These are phyloP conservation scores for Conus betulinus DNA, from an alignment of 1,140 invertebrate species.

Conservation along the genomic window DNA sequence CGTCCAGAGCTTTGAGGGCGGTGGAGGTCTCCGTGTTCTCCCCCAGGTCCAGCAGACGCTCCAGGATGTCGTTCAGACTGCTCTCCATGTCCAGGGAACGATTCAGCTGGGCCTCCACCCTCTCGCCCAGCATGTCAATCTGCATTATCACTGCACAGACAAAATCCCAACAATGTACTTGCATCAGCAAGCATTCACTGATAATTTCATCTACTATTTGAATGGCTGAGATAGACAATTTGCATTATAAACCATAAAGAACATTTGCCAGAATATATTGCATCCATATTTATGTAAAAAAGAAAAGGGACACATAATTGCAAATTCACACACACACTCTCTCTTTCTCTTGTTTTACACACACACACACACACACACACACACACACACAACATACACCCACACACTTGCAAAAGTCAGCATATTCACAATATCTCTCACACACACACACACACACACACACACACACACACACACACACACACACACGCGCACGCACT, in stretches of 20 bases:
- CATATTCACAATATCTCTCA: not conserved
- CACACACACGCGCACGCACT: not conserved
- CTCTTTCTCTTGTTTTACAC: too few species aligned
- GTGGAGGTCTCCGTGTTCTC: slow-evolving; percentile 46
- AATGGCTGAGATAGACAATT: too few species aligned
- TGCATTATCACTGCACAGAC: not conserved
- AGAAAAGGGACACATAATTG: too few species aligned
- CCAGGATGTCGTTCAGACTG: slow-evolving; percentile 37
- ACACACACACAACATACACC: not conserved
- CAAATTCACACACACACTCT: too few species aligned
- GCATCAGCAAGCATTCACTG: too few species aligned
- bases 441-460: not conserved
- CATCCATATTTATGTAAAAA: too few species aligned
- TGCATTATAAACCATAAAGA: too few species aligned
- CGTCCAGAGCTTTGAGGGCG: slow-evolving; percentile 43
- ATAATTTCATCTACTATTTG: too few species aligned
- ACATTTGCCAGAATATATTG: too few species aligned
- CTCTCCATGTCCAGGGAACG: not conserved
- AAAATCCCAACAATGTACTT: not conserved
- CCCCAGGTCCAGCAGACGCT: slow-evolving; percentile 53
- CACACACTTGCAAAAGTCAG: not conserved
- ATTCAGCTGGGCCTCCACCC: slow-evolving; percentile 39
- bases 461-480: not conserved
- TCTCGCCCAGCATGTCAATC: slow-evolving; percentile 18
- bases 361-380: not conserved